These are phyloP conservation scores for Synergus umbraculus DNA, from an alignment of 2,888 invertebrate genomes.

Conservation along the genomic window DNA sequence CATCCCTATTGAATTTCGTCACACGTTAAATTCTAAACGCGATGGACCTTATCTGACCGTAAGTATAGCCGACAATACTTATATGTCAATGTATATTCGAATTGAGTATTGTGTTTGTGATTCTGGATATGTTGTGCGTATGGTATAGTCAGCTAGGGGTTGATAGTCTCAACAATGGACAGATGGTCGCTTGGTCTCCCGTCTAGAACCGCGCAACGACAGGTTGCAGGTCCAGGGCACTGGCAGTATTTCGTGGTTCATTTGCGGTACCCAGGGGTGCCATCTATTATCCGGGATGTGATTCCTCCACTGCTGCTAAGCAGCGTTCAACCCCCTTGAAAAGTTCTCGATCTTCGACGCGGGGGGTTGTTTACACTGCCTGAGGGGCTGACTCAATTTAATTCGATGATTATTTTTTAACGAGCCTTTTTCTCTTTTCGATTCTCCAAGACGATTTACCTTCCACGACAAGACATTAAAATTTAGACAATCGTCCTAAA, in stretches of 20 bases:
- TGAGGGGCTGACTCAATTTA: slow-evolving; percentile 72
- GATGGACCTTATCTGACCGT: slow-evolving; percentile 54
- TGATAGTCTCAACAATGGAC: slow-evolving; percentile 59
- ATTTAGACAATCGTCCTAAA: not conserved
- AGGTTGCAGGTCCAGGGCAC: slow-evolving; percentile 74
- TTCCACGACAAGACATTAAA: not conserved
- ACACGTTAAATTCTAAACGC: slow-evolving; percentile 38
- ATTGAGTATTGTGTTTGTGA: slow-evolving; percentile 19
- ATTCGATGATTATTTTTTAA: slow-evolving; percentile 77
- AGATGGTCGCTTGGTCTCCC: slow-evolving; percentile 68
- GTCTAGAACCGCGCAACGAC: slow-evolving; percentile 68
- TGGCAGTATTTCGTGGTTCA: slow-evolving; percentile 78
- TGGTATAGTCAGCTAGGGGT: slow-evolving; percentile 21
- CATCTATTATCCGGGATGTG: slow-evolving; percentile 75
- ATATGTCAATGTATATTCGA: slow-evolving; percentile 28
- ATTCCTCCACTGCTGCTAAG: slow-evolving; percentile 51
- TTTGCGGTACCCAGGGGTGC: slow-evolving; percentile 78
- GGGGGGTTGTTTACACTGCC: slow-evolving; percentile 74
- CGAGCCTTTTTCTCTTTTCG: slow-evolving; percentile 60
- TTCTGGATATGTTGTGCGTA: not conserved
- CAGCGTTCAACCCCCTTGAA: slow-evolving; percentile 54
- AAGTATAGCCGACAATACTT: slow-evolving; percentile 40
- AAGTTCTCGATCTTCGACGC: slow-evolving; percentile 42
- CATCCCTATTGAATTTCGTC: slow-evolving; percentile 38
- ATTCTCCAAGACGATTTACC: not conserved